Base-by-base conservation (phyloP, 2,113 vertebrate genomes). In the Phodopus roborovskii region DNA sequence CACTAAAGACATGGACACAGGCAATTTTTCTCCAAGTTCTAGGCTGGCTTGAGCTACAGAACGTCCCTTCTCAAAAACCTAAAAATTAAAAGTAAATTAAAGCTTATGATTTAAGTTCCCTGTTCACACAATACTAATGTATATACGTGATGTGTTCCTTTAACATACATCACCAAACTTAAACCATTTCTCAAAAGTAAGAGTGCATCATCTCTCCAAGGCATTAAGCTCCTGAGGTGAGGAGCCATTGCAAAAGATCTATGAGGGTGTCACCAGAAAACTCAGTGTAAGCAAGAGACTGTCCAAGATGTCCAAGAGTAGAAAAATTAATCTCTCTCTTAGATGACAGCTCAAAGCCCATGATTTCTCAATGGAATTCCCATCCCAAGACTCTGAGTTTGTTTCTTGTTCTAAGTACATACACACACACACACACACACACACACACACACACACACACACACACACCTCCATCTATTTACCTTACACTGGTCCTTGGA, bases 301-400 rank as follows among this genome's bases (percentile, higher is more conserved):
- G 88, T 99, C 20, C 99, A 99, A 97, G 99, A 98, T 48, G 99
- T n/a, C n/a, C n/a, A n/a, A n/a, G 99, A 1, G 98, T 99, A 30
- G 99, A 99, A 95, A 99, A 99, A 10, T 94, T 99, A 16, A 98
- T 98, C 0, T 99, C 99, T 64, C 99, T 99, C 33, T 99, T 99
- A n/a, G 99, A 98, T 0, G 99, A 99, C 96, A 99, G 99, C 98
- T 99, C 99, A 82, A 99, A 99, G 97, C 99, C 99, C 42, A 99
- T 99, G 99, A 99, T 99, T 97, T 99, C 99, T 50, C 99, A 99
- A 62, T 95, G 98, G 96, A 99, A 99, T 96, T 56, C 12, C 12
- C 53, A 56, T 99, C 99, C 97, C 98, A 99, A 97, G 99, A 99
- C 96, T 99, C 99, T 0, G 98, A 45, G 45, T 99, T 99, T 94